Conservation (phyloP, 2,797 vertebrate species). For the Pseudopleuronectes americanus region DNA sequence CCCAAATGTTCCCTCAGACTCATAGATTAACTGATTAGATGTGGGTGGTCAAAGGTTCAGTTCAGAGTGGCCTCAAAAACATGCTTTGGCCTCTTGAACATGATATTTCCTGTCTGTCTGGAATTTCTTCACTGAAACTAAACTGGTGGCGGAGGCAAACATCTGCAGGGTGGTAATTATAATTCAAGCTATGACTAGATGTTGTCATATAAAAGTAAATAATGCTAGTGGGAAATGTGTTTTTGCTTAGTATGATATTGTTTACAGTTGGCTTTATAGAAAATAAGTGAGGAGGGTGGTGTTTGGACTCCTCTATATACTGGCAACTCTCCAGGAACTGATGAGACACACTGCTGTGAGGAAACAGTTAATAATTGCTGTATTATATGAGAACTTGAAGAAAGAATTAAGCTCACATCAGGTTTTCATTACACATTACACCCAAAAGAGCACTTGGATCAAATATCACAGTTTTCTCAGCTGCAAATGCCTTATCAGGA, state of each 20-base stretch:
- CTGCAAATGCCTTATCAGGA: not conserved
- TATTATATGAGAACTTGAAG: not conserved
- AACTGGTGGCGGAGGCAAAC: no score
- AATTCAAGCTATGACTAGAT: no score
- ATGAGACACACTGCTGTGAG: conserved; percentile 6
- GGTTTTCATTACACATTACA: conserved; percentile 11
- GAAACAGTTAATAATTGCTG: not conserved
- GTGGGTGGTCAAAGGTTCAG: no score
- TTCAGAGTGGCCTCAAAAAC: no score
- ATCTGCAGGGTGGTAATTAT: no score
- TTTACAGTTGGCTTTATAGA: conserved; percentile 1
- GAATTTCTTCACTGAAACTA: no score
- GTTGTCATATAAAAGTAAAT: no score
- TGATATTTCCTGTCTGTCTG: no score
- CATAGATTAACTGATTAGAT: no score
- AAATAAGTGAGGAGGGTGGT: not conserved
- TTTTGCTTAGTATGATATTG: not conserved
- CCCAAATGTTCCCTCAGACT: no score
- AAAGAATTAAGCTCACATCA: conserved; percentile 7
- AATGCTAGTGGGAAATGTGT: no score
- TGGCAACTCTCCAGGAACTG: conserved; percentile 11
- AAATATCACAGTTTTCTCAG: conserved; percentile 10
- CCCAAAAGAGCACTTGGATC: conserved; percentile 1
- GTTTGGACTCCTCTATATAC: not conserved
- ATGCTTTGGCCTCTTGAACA: no score